Conservation (phyloP, 1,140 invertebrate species). For the Pararge aegeria region DNA sequence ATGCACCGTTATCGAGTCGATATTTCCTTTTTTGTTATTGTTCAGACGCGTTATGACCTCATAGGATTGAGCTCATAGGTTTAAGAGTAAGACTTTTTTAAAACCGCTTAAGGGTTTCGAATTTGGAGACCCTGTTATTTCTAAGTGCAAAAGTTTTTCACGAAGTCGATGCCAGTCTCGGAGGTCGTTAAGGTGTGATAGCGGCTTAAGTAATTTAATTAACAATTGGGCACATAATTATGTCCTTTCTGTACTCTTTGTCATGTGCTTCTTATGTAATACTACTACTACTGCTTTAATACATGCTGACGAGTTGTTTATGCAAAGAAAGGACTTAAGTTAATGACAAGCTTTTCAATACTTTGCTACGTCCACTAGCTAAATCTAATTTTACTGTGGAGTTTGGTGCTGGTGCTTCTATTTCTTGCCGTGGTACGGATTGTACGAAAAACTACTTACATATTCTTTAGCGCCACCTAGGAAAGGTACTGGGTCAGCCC, state of each 20-base stretch:
- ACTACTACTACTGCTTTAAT: neutral
- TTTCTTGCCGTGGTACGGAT: constrained; percentile 81
- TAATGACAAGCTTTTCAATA: constrained; percentile 7
- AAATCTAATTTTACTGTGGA: constrained; percentile 14
- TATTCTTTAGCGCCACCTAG: constrained; percentile 80
- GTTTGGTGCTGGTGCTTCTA: constrained; percentile 52
- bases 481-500: constrained; percentile 85
- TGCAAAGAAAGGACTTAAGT: constrained; percentile 2
- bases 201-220: no score
- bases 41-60: no score
- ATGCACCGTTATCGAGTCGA: no score
- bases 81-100: no score
- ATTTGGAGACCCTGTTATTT: no score
- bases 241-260: neutral
- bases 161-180: no score
- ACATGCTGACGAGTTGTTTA: no score
- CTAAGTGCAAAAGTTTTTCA: no score
- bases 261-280: neutral
- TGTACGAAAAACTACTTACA: constrained; percentile 83
- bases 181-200: no score
- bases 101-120: no score
- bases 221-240: neutral
- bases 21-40: no score
- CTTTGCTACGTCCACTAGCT: neutral
- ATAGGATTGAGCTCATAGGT: no score